A percentile compares a stretch with the other conserved stretches of the same genome.
Conservation (phyloP, 2,888 invertebrate species). For the Lithosia quadra region DNA sequence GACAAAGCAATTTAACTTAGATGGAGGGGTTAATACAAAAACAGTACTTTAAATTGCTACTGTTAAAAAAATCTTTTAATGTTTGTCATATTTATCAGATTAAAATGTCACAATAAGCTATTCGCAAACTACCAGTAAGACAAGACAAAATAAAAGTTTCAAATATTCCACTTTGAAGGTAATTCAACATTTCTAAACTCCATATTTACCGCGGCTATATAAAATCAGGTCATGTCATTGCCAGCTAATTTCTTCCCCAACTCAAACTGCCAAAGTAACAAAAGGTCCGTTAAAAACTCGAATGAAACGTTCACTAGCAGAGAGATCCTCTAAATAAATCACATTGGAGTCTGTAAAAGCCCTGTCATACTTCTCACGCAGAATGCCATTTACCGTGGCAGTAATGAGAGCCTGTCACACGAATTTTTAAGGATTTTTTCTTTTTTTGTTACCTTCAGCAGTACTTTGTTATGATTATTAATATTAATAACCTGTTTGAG, state of each 20-base stretch:
- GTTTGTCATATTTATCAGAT: too few species aligned
- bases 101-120: background rate
- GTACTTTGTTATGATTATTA: slow-evolving; percentile 25
- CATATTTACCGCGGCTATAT: background rate
- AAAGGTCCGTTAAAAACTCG: slow-evolving; percentile 27
- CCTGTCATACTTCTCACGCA: slow-evolving; percentile 35
- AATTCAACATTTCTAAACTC: background rate
- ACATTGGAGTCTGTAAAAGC: slow-evolving; percentile 35
- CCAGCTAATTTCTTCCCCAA: slow-evolving; percentile 21
- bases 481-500: slow-evolving; percentile 21
- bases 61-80: too few species aligned
- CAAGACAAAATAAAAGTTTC: background rate
- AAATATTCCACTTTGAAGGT: background rate
- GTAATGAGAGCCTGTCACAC: slow-evolving; percentile 45
- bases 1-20: too few species aligned
- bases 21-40: too few species aligned
- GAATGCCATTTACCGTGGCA: slow-evolving; percentile 38
- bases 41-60: too few species aligned
- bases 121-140: background rate
- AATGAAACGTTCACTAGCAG: slow-evolving; percentile 34
- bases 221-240: slow-evolving; percentile 21
- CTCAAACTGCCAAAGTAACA: slow-evolving; percentile 28
- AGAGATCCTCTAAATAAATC: slow-evolving; percentile 47
- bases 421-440: slow-evolving; percentile 29
- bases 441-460: slow-evolving; percentile 25